A percentile compares a stretch with the other conserved stretches of the same genome.
Evolutionary conservation across 2,113 vertebrate species (phyloP).

Genomic region (Saguinus imperator): DNA sequence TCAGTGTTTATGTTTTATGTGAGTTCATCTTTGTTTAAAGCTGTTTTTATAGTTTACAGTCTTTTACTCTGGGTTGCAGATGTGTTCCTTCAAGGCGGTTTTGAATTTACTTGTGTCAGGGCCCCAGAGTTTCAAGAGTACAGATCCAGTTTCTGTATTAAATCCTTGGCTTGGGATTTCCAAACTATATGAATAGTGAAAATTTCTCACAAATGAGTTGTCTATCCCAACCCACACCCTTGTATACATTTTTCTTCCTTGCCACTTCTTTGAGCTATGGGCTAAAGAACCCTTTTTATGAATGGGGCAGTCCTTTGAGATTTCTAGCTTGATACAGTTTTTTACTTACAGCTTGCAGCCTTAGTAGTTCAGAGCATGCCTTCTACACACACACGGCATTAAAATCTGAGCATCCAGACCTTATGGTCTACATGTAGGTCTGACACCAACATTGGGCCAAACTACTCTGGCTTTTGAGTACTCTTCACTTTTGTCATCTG

Average conservation of each 20-base stretch:
- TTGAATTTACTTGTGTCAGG: background rate
- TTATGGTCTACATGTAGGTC: background rate
- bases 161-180: background rate
- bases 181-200: background rate
- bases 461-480: background rate
- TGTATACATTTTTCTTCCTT: background rate
- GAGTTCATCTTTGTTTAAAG: background rate
- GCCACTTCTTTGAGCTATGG: background rate
- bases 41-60: background rate
- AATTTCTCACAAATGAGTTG: background rate
- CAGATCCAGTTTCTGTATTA: background rate
- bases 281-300: background rate
- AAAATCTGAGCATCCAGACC: background rate
- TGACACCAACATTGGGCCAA: background rate
- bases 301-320: background rate
- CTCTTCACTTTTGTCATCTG: background rate
- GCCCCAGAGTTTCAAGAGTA: background rate
- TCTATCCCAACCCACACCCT: background rate
- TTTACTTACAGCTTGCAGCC: background rate
- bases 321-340: background rate
- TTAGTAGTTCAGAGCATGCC: background rate
- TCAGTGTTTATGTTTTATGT: background rate
- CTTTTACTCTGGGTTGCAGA: background rate
- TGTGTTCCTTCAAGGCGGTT: background rate
- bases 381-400: background rate